A percentile compares a stretch with the other conserved stretches of the same genome.
These are phyloP conservation scores for Sarcophaga carnaria DNA, from an alignment of 2,888 invertebrate genomes.

Conservation along the genomic window DNA sequence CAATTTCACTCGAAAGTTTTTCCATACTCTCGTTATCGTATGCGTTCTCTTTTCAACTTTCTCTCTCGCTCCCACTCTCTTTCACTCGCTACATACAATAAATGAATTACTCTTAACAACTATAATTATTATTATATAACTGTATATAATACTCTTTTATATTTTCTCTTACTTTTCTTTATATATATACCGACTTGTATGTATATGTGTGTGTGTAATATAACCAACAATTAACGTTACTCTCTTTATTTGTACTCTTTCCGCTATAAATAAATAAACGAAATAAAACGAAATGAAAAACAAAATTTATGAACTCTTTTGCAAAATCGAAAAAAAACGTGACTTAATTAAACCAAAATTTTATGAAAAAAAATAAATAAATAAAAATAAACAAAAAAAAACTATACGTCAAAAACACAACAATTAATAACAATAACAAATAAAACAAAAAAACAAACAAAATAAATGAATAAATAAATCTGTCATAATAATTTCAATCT, in stretches of 20 bases:
- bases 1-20: too few relatives aligned
- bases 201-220: conserved; percentile 46
- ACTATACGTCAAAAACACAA: conserved; percentile 32
- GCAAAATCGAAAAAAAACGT: background rate
- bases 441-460: conserved; percentile 9
- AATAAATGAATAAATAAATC: conserved; percentile 7
- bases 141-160: conserved; percentile 11
- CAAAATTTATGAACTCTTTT: background rate
- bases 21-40: too few relatives aligned
- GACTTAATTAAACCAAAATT: conserved; percentile 26
- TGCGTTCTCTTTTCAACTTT: too few relatives aligned
- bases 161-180: background rate
- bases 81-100: background rate
- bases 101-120: background rate
- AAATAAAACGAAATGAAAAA: background rate
- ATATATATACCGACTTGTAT: conserved; percentile 25
- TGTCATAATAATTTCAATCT: conserved; percentile 21
- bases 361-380: conserved; percentile 31
- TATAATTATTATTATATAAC: conserved; percentile 1
- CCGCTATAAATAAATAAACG: too few relatives aligned
- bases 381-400: conserved; percentile 9
- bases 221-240: conserved; percentile 66
- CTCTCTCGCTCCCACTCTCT: too few relatives aligned
- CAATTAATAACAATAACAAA: conserved; percentile 32
- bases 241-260: background rate